A percentile compares a stretch with the other conserved stretches of the same genome.
These are phyloP conservation scores for Nixonia krombeini DNA, from an alignment of 1,140 invertebrate genomes.

Conservation along the genomic window DNA sequence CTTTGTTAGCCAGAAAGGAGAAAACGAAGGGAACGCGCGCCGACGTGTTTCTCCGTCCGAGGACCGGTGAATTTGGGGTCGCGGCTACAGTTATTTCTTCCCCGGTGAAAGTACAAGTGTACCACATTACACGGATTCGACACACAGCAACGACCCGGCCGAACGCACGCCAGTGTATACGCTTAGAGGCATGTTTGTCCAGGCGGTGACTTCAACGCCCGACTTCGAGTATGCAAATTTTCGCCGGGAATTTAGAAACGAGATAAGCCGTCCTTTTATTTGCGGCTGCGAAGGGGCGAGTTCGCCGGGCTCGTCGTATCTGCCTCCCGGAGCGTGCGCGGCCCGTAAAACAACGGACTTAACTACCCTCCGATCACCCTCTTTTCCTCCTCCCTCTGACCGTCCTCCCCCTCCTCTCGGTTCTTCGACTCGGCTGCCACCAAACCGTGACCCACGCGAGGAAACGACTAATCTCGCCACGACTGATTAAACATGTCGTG, in stretches of 20 bases:
- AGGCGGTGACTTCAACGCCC: constrained; percentile 36
- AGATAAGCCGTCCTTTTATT: constrained; percentile 43
- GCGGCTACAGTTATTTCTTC: constrained; percentile 35
- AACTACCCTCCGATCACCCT: constrained; percentile 25
- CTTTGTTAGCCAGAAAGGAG: constrained; percentile 12
- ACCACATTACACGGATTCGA: constrained; percentile 37
- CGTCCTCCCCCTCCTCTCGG: neutral
- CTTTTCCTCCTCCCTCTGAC: too few species aligned
- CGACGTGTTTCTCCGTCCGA: constrained; percentile 9
- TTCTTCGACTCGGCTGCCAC: constrained; percentile 2
- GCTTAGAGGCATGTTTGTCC: constrained; percentile 36
- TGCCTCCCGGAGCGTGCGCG: constrained; percentile 24
- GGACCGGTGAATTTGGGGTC: constrained; percentile 29
- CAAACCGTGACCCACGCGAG: too few species aligned
- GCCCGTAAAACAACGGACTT: constrained; percentile 28
- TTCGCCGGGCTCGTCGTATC: constrained; percentile 13
- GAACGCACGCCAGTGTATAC: constrained; percentile 4
- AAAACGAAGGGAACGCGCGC: constrained; percentile 13
- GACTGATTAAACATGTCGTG: constrained; percentile 10
- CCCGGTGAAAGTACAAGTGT: constrained; percentile 40
- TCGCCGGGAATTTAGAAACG: constrained; percentile 38
- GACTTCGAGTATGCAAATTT: constrained; percentile 47
- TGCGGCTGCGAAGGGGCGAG: constrained; percentile 11
- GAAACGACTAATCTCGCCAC: constrained; percentile 6
- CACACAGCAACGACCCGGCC: constrained; percentile 22